A percentile compares a stretch with the other conserved stretches of the same genome.
phyloP scores from a whole-genome alignment of 2,888 invertebrate species.

The Philereme vetulata region DNA sequence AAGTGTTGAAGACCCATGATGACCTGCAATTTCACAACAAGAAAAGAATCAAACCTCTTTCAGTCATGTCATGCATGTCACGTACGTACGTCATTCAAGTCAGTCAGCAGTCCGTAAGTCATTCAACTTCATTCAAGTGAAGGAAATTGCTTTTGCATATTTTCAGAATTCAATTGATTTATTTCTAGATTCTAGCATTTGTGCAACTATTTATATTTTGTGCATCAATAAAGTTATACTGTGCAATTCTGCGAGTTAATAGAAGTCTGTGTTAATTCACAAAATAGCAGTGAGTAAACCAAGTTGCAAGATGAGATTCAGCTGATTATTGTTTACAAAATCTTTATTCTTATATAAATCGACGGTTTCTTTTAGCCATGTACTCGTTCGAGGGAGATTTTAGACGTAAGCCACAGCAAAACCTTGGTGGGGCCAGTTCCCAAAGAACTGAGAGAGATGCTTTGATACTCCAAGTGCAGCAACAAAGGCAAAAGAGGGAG shows the following conservation, averaged over 20 bases:
- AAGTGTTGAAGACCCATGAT: too few species aligned
- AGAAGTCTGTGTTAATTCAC: background rate
- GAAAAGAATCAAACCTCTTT: too few species aligned
- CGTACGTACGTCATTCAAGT: too few species aligned
- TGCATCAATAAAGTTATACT: conserved; percentile 2
- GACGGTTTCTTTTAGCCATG: conserved; percentile 66
- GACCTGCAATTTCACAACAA: too few species aligned
- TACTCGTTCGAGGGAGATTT: conserved; percentile 96
- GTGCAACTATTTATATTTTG: background rate
- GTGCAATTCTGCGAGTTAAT: background rate
- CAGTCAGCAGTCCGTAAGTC: too few species aligned
- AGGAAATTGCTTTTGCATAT: background rate
- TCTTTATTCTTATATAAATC: conserved; percentile 26
- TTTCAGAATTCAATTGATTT: background rate
- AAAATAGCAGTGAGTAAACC: conserved; percentile 11
- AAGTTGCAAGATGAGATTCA: conserved; percentile 48
- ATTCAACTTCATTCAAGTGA: too few species aligned
- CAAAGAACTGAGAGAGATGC: conserved; percentile 87
- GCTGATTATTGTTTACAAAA: conserved; percentile 67
- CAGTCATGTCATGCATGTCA: too few species aligned
- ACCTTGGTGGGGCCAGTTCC: conserved; percentile 93
- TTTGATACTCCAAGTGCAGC: conserved; percentile 91
- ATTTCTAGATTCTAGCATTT: background rate
- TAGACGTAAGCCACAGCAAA: conserved; percentile 93
- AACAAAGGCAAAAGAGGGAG: conserved; percentile 94